Evolutionary conservation across 2,797 vertebrate genomes (phyloP), one percentile per base, ranked within the genome.

Genomic region (Spheniscus humboldti): DNA sequence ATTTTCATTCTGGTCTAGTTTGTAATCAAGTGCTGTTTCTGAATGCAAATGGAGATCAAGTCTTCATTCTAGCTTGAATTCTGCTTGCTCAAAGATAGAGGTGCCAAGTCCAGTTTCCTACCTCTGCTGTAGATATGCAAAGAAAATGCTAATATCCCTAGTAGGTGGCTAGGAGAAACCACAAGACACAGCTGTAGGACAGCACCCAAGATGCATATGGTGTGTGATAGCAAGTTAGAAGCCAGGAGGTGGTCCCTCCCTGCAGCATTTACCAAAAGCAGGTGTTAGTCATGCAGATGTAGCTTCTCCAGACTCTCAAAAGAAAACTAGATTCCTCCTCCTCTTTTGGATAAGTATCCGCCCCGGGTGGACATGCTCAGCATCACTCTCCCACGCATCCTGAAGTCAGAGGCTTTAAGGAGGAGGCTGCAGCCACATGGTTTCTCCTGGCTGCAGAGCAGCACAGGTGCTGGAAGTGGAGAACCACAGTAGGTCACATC

Each of bases 61-160:
- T 64, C 59, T 63, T 82, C 63, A 0, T 47, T 74, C 82, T 78
- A 53, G 47, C 53, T 83, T 57, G 18, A 74, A 57, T 78, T 86
- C 79, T 91, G 76, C 90, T 91, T 62, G 76, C 90, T 88, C 41
- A 35, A 13, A 90, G 88, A 74, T 60, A 71, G 84, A 94, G 72
- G 63, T 86, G 89, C 87, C 63, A 75, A 71, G 75, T 83, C 72
- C 89, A 83, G 82, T 84, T 96, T 91, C 87, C 91, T 84, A 82
- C 77, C 80, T 92, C 75, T 68, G 50, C 81, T 72, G 48, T 30
- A 74, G 75, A 48, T 48, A 64, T 0, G 23, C 37, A 55, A 28
- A 73, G 52, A 69, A 92, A 92, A 94, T 69, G 67, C 59, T 88
- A n/a, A 85, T 95, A 76, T 66, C 48, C 20, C 35, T 37, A 1